Base-by-base conservation (phyloP, 2,888 invertebrate genomes). In the Volucella zonaria region DNA sequence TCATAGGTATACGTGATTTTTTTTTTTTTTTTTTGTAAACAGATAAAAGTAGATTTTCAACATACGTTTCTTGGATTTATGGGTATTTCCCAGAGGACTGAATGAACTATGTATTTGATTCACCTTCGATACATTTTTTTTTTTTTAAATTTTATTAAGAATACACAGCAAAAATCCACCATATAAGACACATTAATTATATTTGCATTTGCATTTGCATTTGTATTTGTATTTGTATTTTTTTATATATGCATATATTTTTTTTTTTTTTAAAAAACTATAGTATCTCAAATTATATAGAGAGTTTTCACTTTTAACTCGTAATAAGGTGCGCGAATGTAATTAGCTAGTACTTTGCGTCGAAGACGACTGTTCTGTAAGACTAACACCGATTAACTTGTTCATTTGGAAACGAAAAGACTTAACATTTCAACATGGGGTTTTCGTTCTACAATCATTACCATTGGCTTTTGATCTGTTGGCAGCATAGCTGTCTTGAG, bases 361-460 rank as follows among this genome's bases (percentile, higher is more conserved):
- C 61, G 77, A 47, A 71, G 61, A 54, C 71, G 66, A 77, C 73
- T 79, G 73, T 73, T 66, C 58, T 51, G 51, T 45, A 43, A 52
- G 58, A 79, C 82, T 73, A 82, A 62, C 66, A 67, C 59, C 66
- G 71, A 67, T 77, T 82, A 66, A 67, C 61, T 71, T 82, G 56
- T 71, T 77, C 67, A 54, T 49, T 78, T 11, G 38, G 14, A 68
- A 66, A 51, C 31, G 40, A 59, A 10, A 61, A 64, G 52, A 70
- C 70, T 76, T 61, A 68, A 52, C 14, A 31, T 31, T 58, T 67
- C 45, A 56, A 43, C 18, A 49, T 54, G 66, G 31, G 31, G 56
- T 75, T 54, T 51, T 47, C 45, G 52, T 40, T 38, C 31, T 18
- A 64, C 56, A 64, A 64, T 64, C 45, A 42, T 73, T n/a, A 40